phyloP scores from a whole-genome alignment of 2,797 vertebrate genomes.

The Phylloscopus collybita region DNA sequence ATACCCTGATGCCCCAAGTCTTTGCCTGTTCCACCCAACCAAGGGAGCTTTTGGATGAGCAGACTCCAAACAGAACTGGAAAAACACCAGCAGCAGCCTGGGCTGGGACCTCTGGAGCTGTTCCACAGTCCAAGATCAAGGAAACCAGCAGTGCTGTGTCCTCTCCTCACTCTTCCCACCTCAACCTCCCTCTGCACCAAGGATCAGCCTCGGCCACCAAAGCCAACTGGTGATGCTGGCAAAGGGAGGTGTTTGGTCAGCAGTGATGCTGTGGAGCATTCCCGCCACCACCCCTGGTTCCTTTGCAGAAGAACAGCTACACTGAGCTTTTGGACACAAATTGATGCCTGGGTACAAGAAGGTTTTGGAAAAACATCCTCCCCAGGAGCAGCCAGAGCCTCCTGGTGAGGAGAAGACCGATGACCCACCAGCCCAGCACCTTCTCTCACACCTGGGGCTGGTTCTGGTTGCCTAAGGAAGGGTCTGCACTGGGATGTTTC shows the following conservation, averaged over 20 bases:
- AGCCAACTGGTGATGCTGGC: background rate
- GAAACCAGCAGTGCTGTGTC: background rate
- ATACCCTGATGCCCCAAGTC: background rate
- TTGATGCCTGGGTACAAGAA: accelerated
- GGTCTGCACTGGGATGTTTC: background rate
- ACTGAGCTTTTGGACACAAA: background rate
- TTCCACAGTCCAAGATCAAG: background rate
- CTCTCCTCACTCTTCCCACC: background rate
- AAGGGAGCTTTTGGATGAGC: background rate
- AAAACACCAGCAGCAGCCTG: background rate
- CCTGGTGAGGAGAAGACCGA: background rate
- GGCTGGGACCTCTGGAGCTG: background rate
- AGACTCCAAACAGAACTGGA: background rate
- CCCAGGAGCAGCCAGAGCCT: background rate
- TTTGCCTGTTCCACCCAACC: background rate
- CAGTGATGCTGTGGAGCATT: background rate
- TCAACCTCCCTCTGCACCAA: background rate
- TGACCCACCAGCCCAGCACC: background rate
- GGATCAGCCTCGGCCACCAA: background rate
- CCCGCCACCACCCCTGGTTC: background rate
- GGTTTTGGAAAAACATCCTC: background rate
- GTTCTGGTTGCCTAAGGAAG: background rate
- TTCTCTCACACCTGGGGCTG: accelerated
- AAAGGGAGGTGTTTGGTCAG: background rate
- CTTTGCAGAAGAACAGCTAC: background rate